Evolutionary conservation across 1,140 invertebrate genomes (phyloP).

Genomic region (Megathymus violae): DNA sequence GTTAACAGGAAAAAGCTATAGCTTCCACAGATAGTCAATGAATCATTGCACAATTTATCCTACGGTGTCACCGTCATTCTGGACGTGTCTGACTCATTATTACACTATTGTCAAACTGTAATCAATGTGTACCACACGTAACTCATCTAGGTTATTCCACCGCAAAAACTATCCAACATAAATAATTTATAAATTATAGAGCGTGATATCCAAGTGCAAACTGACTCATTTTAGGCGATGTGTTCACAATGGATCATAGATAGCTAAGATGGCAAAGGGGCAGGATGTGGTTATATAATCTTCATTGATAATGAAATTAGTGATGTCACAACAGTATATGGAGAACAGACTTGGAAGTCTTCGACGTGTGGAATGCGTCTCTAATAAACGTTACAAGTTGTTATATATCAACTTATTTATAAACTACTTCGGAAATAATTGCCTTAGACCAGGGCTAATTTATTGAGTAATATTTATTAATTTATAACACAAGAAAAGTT

Average conservation of each 20-base stretch:
- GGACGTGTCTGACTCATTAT: not conserved
- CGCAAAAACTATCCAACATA: conserved; percentile 10
- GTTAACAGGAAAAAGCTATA: not conserved
- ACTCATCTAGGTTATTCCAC: conserved; percentile 6
- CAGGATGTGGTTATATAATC: conserved; percentile 9
- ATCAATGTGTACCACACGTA: not conserved
- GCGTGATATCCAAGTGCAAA: not conserved
- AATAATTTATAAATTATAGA: conserved; percentile 5
- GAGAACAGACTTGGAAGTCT: too few species aligned
- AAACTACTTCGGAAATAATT: too few species aligned
- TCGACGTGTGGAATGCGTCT: too few species aligned
- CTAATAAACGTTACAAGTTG: too few species aligned
- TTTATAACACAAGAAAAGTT: too few species aligned
- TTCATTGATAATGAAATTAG: conserved; percentile 12
- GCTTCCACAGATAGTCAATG: not conserved
- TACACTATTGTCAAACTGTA: conserved; percentile 6
- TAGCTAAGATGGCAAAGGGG: too few species aligned
- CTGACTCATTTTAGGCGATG: conserved; percentile 9
- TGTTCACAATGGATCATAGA: too few species aligned
- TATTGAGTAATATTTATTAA: too few species aligned
- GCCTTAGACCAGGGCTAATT: too few species aligned
- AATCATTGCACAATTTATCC: conserved; percentile 1
- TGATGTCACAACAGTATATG: too few species aligned
- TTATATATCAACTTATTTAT: too few species aligned
- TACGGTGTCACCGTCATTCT: not conserved